A percentile compares a stretch with the other conserved stretches of the same genome.
Evolutionary conservation across 2,113 vertebrate species (phyloP).

Genomic region (Menura novaehollandiae): DNA sequence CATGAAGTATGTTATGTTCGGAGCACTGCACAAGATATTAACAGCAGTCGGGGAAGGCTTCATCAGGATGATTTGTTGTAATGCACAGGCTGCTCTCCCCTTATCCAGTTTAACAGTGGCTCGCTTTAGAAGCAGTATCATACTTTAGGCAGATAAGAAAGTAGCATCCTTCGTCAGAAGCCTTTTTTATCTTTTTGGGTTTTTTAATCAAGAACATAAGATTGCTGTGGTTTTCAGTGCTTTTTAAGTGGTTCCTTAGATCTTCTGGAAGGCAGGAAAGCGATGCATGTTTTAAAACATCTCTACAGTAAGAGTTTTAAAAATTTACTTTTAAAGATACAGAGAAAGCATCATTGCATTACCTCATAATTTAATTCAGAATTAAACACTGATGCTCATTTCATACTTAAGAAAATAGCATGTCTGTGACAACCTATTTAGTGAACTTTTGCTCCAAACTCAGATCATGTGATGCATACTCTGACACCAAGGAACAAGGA

Average conservation of each 20-base stretch:
- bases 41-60: neutral
- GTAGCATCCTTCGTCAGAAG: neutral
- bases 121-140: neutral
- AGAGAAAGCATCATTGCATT: neutral
- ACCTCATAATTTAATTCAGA: neutral
- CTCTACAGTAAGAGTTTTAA: neutral
- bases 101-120: neutral
- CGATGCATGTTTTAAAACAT: neutral
- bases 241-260: neutral
- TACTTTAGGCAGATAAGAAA: neutral
- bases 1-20: neutral
- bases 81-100: neutral
- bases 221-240: neutral
- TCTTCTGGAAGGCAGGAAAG: neutral
- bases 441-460: neutral
- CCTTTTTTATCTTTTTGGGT: neutral
- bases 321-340: neutral
- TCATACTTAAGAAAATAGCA: neutral
- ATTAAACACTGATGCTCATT: neutral
- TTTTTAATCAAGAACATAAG: neutral
- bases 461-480: neutral
- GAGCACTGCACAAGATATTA: slow-evolving; percentile 14
- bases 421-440: neutral
- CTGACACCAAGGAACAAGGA: neutral
- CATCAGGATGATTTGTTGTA: slow-evolving; percentile 10